These are phyloP conservation scores for Tetramorium parvispinum DNA, from an alignment of 1,140 invertebrate species.

Conservation along the genomic window DNA sequence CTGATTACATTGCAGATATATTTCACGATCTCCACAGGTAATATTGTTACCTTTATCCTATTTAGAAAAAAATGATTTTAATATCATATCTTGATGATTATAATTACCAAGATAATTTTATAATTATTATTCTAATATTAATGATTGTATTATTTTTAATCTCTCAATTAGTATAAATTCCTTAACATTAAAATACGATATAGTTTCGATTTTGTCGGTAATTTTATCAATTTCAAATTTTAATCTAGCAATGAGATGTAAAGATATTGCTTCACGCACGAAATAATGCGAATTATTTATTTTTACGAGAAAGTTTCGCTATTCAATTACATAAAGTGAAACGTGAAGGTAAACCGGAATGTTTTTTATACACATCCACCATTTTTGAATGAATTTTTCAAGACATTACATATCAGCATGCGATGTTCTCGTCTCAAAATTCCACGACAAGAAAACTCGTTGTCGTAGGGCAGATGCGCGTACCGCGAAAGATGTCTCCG, in stretches of 20 bases:
- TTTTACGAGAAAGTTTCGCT: background rate
- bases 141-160: background rate
- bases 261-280: background rate
- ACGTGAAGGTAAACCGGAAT: background rate
- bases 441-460: background rate
- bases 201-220: background rate
- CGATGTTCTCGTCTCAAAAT: background rate
- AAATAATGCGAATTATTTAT: background rate
- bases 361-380: background rate
- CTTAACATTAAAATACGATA: background rate
- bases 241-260: background rate
- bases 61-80: background rate
- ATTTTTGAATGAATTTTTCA: background rate
- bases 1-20: background rate
- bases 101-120: background rate
- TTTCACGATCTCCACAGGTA: background rate
- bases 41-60: background rate
- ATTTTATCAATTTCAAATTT: background rate
- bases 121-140: no score
- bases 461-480: slow-evolving; percentile 16
- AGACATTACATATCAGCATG: background rate
- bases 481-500: slow-evolving; percentile 20
- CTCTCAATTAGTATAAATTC: background rate
- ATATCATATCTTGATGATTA: background rate
- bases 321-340: background rate